Evolutionary conservation across 92 coral and sea anemone genomes (phyloP), one percentile per base, ranked within the genome.

Genomic region (Plumapathes pennacea): DNA sequence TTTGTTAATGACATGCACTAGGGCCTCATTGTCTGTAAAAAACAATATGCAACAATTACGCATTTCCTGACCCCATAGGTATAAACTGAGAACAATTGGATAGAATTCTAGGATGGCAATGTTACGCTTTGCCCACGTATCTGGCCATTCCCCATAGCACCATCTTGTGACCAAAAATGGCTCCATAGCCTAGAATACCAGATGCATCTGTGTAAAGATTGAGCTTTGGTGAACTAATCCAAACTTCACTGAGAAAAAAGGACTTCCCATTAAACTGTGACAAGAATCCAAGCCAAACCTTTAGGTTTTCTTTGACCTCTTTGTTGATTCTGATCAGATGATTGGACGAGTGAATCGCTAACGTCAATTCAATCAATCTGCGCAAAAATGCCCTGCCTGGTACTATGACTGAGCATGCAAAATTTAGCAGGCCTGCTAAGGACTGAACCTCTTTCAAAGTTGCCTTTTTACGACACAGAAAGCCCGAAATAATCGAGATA

Each of bases 341-440:
- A 41, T 68, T 22, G 5, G 62, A 54, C 36, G 43, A 40, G 12
- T 45, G 54, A 5, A 67, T 38, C 30, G 65, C 81, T 20, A 52
- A 38, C 26, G 81, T 73, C 18, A 64, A 61, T 33, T 73, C 81
- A 42, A 73, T 32, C 18, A 73, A 36, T 21, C 81, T 30, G 24
- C 81, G 74, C 20, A 73, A 51, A 51, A 74, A 74, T 18, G 67
- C 74, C 23, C 81, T 55, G 10, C 81, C 81, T n/a, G 75, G 75
- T 13, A 64, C 19, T 10, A 74, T 57, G 15, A 74, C 81, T 10
- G 57, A 51, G 42, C 81, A 74, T 4, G 81, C 59, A 45, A 74
- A 74, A 67, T 67, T 67, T 31, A 54, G 53, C 2, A 76, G 51
- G 25, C 77, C 83, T 4, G 15, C 34, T 39, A 56, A 40, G 10